These are phyloP conservation scores for Gambusia affinis DNA, from an alignment of 2,113 vertebrate genomes.

Conservation along the genomic window DNA sequence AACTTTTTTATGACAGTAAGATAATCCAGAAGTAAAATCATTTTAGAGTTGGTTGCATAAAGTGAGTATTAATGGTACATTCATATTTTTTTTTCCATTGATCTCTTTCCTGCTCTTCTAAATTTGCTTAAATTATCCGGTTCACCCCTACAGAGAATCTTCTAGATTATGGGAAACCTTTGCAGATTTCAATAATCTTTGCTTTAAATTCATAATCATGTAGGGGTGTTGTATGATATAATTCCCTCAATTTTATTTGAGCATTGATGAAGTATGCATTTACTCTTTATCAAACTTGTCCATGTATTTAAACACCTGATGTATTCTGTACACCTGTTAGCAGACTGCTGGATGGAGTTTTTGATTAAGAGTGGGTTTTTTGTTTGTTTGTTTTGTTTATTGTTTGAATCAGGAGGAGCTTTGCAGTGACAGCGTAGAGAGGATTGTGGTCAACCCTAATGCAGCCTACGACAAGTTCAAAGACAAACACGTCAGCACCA, in stretches of 20 bases:
- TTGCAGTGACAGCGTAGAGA: conserved; percentile 94
- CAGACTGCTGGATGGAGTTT: background rate
- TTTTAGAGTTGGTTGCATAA: conserved; percentile 1
- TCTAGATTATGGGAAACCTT: background rate
- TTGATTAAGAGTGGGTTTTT: conserved; percentile 10
- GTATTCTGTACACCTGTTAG: conserved; percentile 18
- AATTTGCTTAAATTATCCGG: conserved; percentile 33
- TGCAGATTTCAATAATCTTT: conserved; percentile 28
- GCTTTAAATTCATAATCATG: conserved; percentile 28
- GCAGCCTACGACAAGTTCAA: conserved; percentile 97
- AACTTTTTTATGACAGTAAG: conserved; percentile 25
- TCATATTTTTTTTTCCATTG: background rate
- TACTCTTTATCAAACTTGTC: conserved; percentile 7
- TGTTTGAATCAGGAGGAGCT: conserved; percentile 88
- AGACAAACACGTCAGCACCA: conserved; percentile 91
- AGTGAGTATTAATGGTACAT: background rate
- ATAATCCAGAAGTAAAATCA: background rate
- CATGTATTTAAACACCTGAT: conserved; percentile 1
- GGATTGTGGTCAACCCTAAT: conserved; percentile 97
- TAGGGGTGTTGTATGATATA: too few relatives aligned
- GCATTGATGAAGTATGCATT: too few relatives aligned
- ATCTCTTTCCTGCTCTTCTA: conserved; percentile 20
- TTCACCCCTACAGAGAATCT: background rate
- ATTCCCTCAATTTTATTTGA: too few relatives aligned
- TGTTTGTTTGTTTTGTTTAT: conserved; percentile 10